Conservation (phyloP, 1,140 invertebrate species). For the Gonioctena quinquepunctata region DNA sequence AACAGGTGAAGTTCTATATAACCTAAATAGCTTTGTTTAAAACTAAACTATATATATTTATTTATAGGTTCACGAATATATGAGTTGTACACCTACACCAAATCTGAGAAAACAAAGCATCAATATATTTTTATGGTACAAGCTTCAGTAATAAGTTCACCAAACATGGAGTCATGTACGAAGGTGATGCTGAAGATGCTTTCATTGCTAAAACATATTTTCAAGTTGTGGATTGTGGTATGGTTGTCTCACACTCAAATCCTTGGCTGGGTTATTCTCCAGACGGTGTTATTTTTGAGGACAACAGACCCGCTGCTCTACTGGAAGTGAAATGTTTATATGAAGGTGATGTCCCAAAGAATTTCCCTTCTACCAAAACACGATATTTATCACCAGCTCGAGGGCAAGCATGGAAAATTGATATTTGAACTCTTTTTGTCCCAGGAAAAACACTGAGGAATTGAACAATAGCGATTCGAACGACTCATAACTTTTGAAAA, state of each 20-base stretch:
- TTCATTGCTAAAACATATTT: constrained; percentile 3
- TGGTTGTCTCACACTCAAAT: constrained; percentile 12
- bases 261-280: constrained; percentile 18
- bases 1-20: background rate
- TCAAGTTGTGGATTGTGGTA: constrained; percentile 19
- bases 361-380: too few relatives aligned
- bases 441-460: too few relatives aligned
- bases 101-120: constrained; percentile 9
- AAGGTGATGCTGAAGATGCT: constrained; percentile 6
- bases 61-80: constrained; percentile 22
- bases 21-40: background rate
- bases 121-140: constrained; percentile 7
- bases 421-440: too few relatives aligned
- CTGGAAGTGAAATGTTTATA: constrained; percentile 21
- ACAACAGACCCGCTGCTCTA: background rate
- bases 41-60: too few relatives aligned
- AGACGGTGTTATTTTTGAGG: constrained; percentile 14
- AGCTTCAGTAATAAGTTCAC: background rate
- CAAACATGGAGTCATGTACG: background rate
- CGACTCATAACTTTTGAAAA: too few relatives aligned
- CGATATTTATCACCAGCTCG: too few relatives aligned
- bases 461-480: too few relatives aligned
- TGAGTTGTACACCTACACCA: constrained; percentile 18
- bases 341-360: constrained; percentile 5
- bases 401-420: too few relatives aligned